Base-by-base conservation (phyloP, 2,888 invertebrate genomes). In the Hirtodrosophila cameraria region DNA sequence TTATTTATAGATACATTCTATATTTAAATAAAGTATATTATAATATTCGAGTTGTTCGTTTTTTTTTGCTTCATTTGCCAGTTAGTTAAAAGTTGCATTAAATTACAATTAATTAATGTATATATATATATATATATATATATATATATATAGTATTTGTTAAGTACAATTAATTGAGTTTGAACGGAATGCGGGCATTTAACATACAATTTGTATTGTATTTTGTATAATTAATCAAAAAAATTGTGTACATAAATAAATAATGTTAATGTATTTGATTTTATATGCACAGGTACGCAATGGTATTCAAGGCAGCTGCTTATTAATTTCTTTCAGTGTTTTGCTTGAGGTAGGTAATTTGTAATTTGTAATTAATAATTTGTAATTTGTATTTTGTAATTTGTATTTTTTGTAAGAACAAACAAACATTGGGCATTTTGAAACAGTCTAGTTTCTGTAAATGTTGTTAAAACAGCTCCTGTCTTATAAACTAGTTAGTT, bases 281-380 rank as follows among this genome's bases (percentile, higher is more conserved):
- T 85, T 55, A 57, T 64, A 87, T 85, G 87, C 77, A 87, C 83
- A 84, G 83, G 83, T 84, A 84, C 83, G 77, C 81, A 79, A 75
- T 76, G 43, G 50, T 69, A 31, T 80, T 72, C 58, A 64, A 80
- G 86, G 86, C 84, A 80, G 80, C 81, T 74, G 55, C 42, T 49
- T 42, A 58, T 68, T 60, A 74, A 69, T 82, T 80, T 86, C 45
- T 59, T n/a, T n/a, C 52, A 48, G 28, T 39, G 31, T 62, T 50
- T 54, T 53, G 49, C 45, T 61, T 82, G 82, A 82, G 82, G 82
- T 82, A 82, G 82, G 87, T 84, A 59, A 50, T 50, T 45, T 38
- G 25, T 46, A 60, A 52, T 36, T 53, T 31, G 20, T 49, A 35
- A 52, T 39, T 43, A 18, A 39, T 39, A 43, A 23, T 55, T 58